Percentiles rank a stretch among this genome's conserved stretches.
Conservation (phyloP, 2,797 vertebrate genomes). For the Chelmon rostratus region DNA sequence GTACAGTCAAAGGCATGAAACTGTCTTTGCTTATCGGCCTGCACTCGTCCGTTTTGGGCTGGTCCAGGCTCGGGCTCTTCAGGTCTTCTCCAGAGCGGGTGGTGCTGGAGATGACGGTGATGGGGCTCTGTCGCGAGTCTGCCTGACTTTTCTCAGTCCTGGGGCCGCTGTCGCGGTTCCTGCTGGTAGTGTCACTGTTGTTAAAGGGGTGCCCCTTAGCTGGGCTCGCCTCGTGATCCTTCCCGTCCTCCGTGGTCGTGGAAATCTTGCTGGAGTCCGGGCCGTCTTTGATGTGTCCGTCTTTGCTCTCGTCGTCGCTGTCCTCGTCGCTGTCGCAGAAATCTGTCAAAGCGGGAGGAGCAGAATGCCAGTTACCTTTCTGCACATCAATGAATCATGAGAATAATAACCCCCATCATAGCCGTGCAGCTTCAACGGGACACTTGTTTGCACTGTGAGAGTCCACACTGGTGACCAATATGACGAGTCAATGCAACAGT, state of each 20-base stretch:
- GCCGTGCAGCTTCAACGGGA: neutral
- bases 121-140: constrained; percentile 94
- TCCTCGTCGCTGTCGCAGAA: constrained; percentile 96
- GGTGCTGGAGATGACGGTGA: constrained; percentile 94
- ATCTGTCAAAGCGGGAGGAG: constrained; percentile 79
- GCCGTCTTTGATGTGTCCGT: constrained; percentile 89
- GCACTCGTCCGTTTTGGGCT: constrained; percentile 89
- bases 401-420: neutral
- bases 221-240: constrained; percentile 86
- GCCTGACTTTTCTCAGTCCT: constrained; percentile 90
- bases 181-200: constrained; percentile 75
- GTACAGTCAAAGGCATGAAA: constrained; percentile 91
- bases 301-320: constrained; percentile 95
- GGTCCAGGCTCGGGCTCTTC: constrained; percentile 87
- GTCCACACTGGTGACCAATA: neutral
- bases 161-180: constrained; percentile 79
- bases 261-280: constrained; percentile 92
- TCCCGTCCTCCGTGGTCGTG: constrained; percentile 90
- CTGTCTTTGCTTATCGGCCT: constrained; percentile 90
- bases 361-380: constrained; percentile 9
- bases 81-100: constrained; percentile 88
- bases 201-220: constrained; percentile 80
- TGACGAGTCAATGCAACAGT: neutral
- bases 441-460: neutral
- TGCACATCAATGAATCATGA: neutral